Conservation (phyloP, 2,888 invertebrate species). For the Perizoma flavofasciatum region DNA sequence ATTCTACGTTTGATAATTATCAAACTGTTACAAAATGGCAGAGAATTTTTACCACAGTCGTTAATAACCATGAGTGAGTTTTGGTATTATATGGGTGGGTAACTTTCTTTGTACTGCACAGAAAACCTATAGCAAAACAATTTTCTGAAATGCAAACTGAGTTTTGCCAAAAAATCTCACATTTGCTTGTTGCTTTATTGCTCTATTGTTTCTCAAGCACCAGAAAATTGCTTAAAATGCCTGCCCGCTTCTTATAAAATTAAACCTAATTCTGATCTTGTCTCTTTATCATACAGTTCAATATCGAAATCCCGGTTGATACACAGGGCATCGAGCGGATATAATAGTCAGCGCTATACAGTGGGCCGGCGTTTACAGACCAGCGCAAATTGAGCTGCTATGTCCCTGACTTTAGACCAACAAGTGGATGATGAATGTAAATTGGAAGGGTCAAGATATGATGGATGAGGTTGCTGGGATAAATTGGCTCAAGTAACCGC, state of each 20-base stretch:
- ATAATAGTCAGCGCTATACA: constrained; percentile 72
- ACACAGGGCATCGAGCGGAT: constrained; percentile 76
- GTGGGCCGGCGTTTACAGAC: constrained; percentile 63
- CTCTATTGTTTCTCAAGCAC: constrained; percentile 33
- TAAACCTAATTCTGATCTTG: constrained; percentile 43
- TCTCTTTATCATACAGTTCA: constrained; percentile 45
- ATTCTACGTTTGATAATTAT: too few species aligned
- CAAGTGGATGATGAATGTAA: constrained; percentile 43
- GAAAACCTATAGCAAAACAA: too few species aligned
- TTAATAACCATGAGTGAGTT: too few species aligned
- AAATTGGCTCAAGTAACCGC: constrained; percentile 80
- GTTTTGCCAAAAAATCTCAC: too few species aligned
- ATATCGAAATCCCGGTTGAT: constrained; percentile 45
- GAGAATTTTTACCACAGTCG: too few species aligned
- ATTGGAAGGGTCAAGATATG: constrained; percentile 55
- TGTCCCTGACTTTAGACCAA: constrained; percentile 43
- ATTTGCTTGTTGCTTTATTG: neutral
- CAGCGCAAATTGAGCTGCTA: constrained; percentile 57
- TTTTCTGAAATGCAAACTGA: too few species aligned
- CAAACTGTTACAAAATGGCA: too few species aligned
- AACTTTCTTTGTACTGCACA: too few species aligned
- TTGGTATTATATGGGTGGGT: too few species aligned
- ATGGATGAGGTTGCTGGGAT: constrained; percentile 59
- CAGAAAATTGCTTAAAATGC: constrained; percentile 38
- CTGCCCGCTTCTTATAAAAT: constrained; percentile 29